Evolutionary conservation across 2,888 invertebrate species (phyloP).

Genomic region (Balanococcus diminutus): DNA sequence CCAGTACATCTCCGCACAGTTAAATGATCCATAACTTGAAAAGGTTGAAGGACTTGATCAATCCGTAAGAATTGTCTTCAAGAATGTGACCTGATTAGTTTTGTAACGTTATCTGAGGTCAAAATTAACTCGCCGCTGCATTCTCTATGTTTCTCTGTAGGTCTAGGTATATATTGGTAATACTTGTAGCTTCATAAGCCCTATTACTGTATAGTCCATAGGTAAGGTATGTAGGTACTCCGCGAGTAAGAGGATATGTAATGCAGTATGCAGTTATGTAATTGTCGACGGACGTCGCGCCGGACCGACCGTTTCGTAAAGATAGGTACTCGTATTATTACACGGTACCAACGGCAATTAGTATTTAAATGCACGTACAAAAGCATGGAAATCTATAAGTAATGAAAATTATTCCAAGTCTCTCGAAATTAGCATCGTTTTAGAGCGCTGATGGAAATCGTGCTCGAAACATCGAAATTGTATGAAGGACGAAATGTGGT

Average conservation of each 20-base stretch:
- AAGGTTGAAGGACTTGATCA: constrained; percentile 36
- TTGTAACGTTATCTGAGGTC: constrained; percentile 40
- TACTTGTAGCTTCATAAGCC: no score
- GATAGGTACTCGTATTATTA: constrained; percentile 22
- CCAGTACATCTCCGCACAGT: neutral
- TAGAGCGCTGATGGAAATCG: neutral
- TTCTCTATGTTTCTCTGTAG: neutral
- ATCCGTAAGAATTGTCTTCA: constrained; percentile 37
- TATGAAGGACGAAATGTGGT: constrained; percentile 24
- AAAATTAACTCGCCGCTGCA: constrained; percentile 4
- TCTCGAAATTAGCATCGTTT: constrained; percentile 16
- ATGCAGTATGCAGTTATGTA: neutral
- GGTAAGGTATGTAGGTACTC: no score
- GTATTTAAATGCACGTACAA: neutral
- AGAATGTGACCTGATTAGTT: constrained; percentile 42
- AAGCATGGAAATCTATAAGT: constrained; percentile 5
- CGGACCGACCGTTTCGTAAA: constrained; percentile 13
- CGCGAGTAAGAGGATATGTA: neutral
- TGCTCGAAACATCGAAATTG: neutral
- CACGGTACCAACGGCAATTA: constrained; percentile 27
- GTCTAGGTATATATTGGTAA: no score
- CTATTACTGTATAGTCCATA: neutral
- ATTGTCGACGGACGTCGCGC: constrained; percentile 20
- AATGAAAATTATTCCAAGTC: neutral
- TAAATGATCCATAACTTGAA: constrained; percentile 28